These are phyloP conservation scores for Synanthedon myopaeformis DNA, from an alignment of 2,888 invertebrate genomes.

Conservation along the genomic window DNA sequence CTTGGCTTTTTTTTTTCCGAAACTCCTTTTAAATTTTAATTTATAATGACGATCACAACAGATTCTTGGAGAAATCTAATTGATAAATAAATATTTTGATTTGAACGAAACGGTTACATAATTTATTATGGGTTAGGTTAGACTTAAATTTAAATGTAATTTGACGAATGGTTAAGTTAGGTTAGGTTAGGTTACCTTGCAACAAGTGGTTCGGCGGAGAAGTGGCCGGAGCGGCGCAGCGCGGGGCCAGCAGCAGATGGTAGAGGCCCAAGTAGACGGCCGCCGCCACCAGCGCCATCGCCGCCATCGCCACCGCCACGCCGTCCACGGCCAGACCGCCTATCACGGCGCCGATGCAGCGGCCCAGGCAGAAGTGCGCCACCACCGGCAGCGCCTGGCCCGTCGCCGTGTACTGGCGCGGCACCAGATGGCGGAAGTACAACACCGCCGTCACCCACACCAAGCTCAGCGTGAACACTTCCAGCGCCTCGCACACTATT, in stretches of 20 bases:
- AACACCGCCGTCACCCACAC: conserved; percentile 85
- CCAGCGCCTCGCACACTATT: conserved; percentile 77
- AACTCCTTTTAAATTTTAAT: no score
- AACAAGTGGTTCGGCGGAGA: conserved; percentile 74
- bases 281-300: conserved; percentile 74
- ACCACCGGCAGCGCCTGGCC: conserved; percentile 84
- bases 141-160: background rate
- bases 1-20: no score
- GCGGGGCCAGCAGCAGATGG: conserved; percentile 79
- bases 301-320: conserved; percentile 75
- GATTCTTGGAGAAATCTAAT: no score
- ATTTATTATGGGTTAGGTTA: background rate
- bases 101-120: background rate
- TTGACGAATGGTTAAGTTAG: no score
- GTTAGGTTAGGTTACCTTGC: conserved; percentile 62
- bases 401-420: conserved; percentile 79
- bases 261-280: conserved; percentile 78
- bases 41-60: no score
- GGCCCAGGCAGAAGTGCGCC: conserved; percentile 85
- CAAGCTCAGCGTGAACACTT: conserved; percentile 81
- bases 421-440: conserved; percentile 85
- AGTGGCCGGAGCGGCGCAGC: conserved; percentile 76
- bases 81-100: no score
- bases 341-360: conserved; percentile 78
- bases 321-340: conserved; percentile 55